Percentiles rank a stretch among this genome's conserved stretches.
phyloP scores from a whole-genome alignment of 2,888 invertebrate genomes.

The Acronicta alni region DNA sequence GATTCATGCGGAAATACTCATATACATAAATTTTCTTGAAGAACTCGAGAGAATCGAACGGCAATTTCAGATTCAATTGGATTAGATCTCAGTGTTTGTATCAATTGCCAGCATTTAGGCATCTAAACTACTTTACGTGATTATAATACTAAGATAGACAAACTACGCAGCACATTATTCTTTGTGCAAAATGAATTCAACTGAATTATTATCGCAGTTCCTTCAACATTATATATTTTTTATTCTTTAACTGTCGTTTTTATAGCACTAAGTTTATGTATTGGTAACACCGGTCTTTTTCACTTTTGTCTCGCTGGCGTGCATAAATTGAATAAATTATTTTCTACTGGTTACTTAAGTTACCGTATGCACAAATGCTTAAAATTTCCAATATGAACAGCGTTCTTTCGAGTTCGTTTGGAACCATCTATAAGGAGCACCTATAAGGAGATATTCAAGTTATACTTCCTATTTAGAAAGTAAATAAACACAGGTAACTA shows the following conservation, averaged over 20 bases:
- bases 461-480: conserved; percentile 21
- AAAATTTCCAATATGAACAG: background rate
- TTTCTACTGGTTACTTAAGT: background rate
- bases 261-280: conserved; percentile 2
- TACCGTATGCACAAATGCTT: background rate
- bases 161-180: conserved; percentile 5
- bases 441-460: no score
- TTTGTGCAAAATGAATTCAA: conserved; percentile 20
- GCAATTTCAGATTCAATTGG: background rate
- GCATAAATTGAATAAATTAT: conserved; percentile 2
- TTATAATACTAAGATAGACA: conserved; percentile 1
- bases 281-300: background rate
- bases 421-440: conserved; percentile 2
- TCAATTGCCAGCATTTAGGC: background rate
- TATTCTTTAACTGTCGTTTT: background rate
- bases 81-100: background rate
- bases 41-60: background rate
- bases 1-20: conserved; percentile 18
- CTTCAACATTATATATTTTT: conserved; percentile 3
- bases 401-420: background rate
- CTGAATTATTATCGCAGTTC: conserved; percentile 4
- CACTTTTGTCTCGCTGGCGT: background rate
- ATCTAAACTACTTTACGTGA: conserved; percentile 16
- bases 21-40: conserved; percentile 1
- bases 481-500: conserved; percentile 37